Conservation (phyloP, 2,797 vertebrate species). For the Rhadinocentrus ornatus region DNA sequence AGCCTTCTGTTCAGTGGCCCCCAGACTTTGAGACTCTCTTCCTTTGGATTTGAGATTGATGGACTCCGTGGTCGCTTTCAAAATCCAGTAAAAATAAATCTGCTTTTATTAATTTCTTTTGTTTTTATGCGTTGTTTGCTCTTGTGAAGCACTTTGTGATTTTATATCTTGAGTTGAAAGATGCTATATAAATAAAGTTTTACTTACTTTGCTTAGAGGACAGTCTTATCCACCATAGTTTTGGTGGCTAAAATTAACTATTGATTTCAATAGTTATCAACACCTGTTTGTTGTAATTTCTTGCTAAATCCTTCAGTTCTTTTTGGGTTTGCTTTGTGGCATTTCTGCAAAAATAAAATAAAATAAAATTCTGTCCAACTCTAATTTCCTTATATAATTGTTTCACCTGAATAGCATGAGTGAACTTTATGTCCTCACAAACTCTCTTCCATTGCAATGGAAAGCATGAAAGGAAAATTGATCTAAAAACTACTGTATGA, state of each 20-base stretch:
- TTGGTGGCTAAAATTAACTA: not conserved
- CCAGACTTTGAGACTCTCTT: no score
- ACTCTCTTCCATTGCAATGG: constrained; percentile 24
- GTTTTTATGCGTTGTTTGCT: no score
- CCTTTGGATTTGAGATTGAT: no score
- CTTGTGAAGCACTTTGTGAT: no score
- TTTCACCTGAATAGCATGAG: constrained; percentile 16
- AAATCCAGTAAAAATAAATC: no score
- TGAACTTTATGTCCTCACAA: constrained; percentile 46
- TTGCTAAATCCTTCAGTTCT: no score
- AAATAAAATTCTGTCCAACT: constrained; percentile 2
- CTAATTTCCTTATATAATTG: constrained; percentile 12
- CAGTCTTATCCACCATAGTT: not conserved
- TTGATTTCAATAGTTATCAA: not conserved
- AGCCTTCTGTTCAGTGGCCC: no score
- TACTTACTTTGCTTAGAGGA: not conserved
- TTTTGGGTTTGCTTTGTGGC: not conserved
- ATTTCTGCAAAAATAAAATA: constrained; percentile 1
- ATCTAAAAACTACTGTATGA: constrained; percentile 73
- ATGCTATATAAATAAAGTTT: no score
- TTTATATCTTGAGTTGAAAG: no score
- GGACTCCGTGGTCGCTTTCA: no score
- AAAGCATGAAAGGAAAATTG: constrained; percentile 49
- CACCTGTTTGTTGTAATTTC: not conserved
- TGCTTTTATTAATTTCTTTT: no score